These are phyloP conservation scores for Rhynchophorus ferrugineus DNA, from an alignment of 1,140 invertebrate species.

Conservation along the genomic window DNA sequence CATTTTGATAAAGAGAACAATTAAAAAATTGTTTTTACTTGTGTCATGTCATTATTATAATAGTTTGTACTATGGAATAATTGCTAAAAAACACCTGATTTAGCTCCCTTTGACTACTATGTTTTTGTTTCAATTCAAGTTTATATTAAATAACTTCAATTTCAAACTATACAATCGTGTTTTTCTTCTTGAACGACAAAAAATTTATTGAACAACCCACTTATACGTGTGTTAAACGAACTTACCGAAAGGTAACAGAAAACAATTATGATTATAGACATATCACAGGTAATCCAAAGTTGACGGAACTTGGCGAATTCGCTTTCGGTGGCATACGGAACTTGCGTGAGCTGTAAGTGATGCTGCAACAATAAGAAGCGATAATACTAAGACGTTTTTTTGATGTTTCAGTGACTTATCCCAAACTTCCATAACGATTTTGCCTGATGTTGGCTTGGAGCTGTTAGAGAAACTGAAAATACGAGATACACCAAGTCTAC, in stretches of 20 bases:
- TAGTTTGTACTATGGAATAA: too few relatives aligned
- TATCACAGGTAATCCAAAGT: conserved; percentile 56
- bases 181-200: too few relatives aligned
- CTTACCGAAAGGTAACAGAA: background rate
- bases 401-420: conserved; percentile 60
- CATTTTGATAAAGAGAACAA: too few relatives aligned
- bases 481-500: conserved; percentile 61
- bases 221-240: too few relatives aligned
- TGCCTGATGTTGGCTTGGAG: conserved; percentile 67
- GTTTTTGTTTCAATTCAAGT: too few relatives aligned
- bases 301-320: conserved; percentile 52
- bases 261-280: conserved; percentile 45
- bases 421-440: conserved; percentile 59
- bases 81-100: too few relatives aligned
- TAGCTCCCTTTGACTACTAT: too few relatives aligned
- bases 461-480: conserved; percentile 63
- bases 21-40: too few relatives aligned
- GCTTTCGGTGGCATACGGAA: conserved; percentile 59
- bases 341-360: conserved; percentile 55
- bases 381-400: background rate
- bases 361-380: background rate
- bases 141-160: too few relatives aligned
- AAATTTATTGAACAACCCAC: too few relatives aligned
- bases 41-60: too few relatives aligned
- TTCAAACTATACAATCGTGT: too few relatives aligned